Percentiles rank a stretch among this genome's conserved stretches.
Conservation (phyloP, 2,113 vertebrate genomes). For the Danionella cerebrum region DNA sequence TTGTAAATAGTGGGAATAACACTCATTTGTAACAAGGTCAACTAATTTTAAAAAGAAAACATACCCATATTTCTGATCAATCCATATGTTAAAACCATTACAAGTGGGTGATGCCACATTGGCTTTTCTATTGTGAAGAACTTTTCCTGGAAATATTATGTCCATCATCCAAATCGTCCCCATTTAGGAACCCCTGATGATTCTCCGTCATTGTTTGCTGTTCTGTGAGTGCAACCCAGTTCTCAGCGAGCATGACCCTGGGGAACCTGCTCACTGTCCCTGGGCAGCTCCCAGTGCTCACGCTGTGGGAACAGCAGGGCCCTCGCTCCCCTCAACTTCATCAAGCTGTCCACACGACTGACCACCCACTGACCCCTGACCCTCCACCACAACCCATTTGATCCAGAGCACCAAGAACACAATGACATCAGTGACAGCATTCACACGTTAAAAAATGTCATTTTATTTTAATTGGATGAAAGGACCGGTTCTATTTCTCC, state of each 20-base stretch:
- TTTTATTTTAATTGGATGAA: conserved; percentile 33
- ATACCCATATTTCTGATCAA: too few relatives aligned
- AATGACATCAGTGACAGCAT: conserved; percentile 27
- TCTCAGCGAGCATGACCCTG: conserved; percentile 1
- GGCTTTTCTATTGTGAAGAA: too few relatives aligned
- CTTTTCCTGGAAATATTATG: too few relatives aligned
- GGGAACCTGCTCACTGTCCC: not conserved
- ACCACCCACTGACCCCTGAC: conserved; percentile 34
- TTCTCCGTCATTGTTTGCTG: conserved; percentile 4
- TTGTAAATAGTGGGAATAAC: too few relatives aligned
- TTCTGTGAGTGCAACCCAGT: conserved; percentile 12
- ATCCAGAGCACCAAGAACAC: conserved; percentile 10
- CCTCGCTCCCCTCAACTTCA: conserved; percentile 26
- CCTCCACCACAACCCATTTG: conserved; percentile 1
- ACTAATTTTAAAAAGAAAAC: too few relatives aligned
- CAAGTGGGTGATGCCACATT: too few relatives aligned
- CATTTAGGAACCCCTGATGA: not conserved
- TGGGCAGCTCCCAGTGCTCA: not conserved
- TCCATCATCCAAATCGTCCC: not conserved
- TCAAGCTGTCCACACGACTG: conserved; percentile 34
- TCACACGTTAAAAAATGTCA: conserved; percentile 16
- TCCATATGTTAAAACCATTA: too few relatives aligned
- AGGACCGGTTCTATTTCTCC: not conserved
- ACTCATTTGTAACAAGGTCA: too few relatives aligned
- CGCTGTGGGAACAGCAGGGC: conserved; percentile 29